Evolutionary conservation across 2,113 vertebrate genomes (phyloP), one percentile per base, ranked within the genome.

Genomic region (Heterochromis multidens): DNA sequence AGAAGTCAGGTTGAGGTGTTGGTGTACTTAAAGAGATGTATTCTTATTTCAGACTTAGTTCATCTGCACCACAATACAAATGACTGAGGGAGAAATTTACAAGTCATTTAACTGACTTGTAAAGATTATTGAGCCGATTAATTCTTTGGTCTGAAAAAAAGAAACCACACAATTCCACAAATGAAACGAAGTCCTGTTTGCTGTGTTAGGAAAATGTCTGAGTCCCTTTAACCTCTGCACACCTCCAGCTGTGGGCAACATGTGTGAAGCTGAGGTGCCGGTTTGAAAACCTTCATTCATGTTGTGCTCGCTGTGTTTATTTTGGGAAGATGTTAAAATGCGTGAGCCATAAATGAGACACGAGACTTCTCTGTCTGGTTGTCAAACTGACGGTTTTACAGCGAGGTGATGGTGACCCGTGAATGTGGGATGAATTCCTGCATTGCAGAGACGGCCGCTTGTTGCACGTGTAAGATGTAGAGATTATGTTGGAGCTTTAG

Each of bases 141-240:
- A 70, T 4, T n/a, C n/a, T 65, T 40, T 3, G 21, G 61, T 52
- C 49, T 19, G 16, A 37, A 49, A 49, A 16, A 17, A 49, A 49
- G 16, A 49, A 49, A 17, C 12, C 46, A 17, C 46, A 49, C 14
- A n/a, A n/a, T n/a, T n/a, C n/a, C n/a, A n/a, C n/a, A n/a, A n/a
- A n/a, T n/a, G n/a, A n/a, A n/a, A n/a, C n/a, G n/a, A n/a, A n/a
- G n/a, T n/a, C n/a, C n/a, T n/a, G n/a, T n/a, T n/a, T n/a, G n/a
- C n/a, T n/a, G n/a, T n/a, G n/a, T n/a, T n/a, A n/a, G n/a, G n/a
- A n/a, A n/a, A n/a, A n/a, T n/a, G n/a, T n/a, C n/a, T n/a, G n/a
- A n/a, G n/a, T n/a, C n/a, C n/a, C n/a, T 40, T 40, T 1, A n/a
- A 65, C 62, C 54, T 1, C 63, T 33, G 13, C 0, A 21, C 0